These are phyloP conservation scores for Aleiodes alternator DNA, from an alignment of 2,888 invertebrate species.

Conservation along the genomic window DNA sequence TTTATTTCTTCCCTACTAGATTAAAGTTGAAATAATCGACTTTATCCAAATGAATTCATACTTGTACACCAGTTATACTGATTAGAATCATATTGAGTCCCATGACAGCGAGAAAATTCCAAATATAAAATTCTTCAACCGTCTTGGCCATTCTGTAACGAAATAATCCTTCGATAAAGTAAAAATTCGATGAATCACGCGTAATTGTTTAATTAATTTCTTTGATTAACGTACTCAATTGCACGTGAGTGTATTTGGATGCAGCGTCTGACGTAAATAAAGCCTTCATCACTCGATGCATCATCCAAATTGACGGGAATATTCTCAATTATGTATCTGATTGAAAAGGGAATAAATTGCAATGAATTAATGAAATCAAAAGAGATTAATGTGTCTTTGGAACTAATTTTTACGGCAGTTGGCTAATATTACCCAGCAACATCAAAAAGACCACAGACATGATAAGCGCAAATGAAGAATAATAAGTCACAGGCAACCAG, in stretches of 20 bases:
- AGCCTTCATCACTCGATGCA: too few relatives aligned
- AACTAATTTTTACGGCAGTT: too few relatives aligned
- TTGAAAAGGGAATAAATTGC: too few relatives aligned
- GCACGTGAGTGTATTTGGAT: too few relatives aligned
- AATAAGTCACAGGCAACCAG: neutral
- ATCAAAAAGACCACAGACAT: neutral
- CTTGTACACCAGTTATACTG: slow-evolving; percentile 26
- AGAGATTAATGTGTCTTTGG: too few relatives aligned
- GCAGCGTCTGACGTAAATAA: too few relatives aligned
- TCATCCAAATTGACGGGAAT: too few relatives aligned
- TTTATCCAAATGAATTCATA: neutral
- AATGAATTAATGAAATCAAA: too few relatives aligned
- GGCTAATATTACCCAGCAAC: neutral
- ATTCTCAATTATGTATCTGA: too few relatives aligned
- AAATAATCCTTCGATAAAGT: neutral
- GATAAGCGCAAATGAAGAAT: slow-evolving; percentile 9
- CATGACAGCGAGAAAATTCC: slow-evolving; percentile 4
- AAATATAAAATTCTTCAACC: slow-evolving; percentile 11
- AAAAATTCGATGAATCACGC: too few relatives aligned
- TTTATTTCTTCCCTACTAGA: neutral
- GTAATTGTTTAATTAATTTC: too few relatives aligned
- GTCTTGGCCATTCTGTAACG: neutral
- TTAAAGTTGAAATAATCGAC: neutral
- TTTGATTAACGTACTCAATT: too few relatives aligned
- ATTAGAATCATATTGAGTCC: slow-evolving; percentile 23